Conservation (phyloP, 2,797 vertebrate genomes). For the Caiman crocodilus region DNA sequence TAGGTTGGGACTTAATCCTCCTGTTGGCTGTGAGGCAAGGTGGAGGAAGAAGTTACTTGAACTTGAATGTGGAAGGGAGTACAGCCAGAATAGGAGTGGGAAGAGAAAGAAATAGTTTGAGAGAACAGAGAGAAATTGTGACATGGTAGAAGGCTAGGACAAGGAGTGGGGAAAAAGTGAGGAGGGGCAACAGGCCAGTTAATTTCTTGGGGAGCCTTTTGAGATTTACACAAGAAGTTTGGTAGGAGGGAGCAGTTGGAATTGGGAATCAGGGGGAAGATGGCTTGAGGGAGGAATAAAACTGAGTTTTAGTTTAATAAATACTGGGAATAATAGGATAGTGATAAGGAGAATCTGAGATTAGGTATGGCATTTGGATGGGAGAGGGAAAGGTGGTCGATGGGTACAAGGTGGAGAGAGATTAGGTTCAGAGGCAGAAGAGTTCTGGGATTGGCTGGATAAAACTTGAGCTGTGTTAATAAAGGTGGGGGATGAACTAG, state of each 20-base stretch:
- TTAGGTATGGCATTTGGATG: too few relatives aligned
- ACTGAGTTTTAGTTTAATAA: neutral
- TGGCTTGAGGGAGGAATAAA: neutral
- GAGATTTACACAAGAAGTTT: neutral
- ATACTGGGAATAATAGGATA: too few relatives aligned
- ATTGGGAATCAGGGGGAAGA: neutral
- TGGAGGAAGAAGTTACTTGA: neutral
- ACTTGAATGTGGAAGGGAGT: neutral
- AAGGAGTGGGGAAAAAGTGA: neutral
- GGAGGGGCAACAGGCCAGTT: neutral
- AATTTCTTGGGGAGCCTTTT: neutral
- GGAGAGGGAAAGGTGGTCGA: too few relatives aligned
- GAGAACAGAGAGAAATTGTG: neutral
- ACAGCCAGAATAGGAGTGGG: neutral
- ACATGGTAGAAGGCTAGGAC: neutral
- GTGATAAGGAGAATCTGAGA: too few relatives aligned
- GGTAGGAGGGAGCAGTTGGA: too few relatives aligned
- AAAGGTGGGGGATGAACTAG: neutral
- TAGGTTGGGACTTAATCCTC: neutral
- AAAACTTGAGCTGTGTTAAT: neutral
- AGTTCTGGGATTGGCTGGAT: neutral
- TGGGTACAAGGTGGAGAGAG: too few relatives aligned
- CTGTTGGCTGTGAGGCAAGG: neutral
- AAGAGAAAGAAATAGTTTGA: neutral
- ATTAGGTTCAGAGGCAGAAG: neutral